A percentile compares a stretch with the other conserved stretches of the same genome.
Evolutionary conservation across 2,797 vertebrate species (phyloP).

Genomic region (Ctenochaetus hawaiiensis): DNA sequence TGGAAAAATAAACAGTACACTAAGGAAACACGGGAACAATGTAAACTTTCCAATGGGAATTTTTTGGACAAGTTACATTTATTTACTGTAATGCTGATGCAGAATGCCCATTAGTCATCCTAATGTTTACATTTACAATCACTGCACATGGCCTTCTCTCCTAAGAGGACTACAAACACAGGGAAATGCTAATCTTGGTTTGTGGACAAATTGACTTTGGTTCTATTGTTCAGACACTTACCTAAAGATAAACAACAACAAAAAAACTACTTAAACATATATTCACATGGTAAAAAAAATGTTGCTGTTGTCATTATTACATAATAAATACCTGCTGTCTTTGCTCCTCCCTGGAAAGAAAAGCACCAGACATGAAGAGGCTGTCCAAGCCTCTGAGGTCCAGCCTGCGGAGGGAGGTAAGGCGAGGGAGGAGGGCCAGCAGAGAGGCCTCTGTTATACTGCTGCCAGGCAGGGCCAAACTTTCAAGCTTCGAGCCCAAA

Average conservation of each 20-base stretch:
- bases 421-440: conserved; percentile 79
- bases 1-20: conserved; percentile 3
- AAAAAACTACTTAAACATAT: background rate
- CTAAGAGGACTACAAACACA: background rate
- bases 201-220: background rate
- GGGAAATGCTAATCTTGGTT: background rate
- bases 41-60: background rate
- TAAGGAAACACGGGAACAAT: background rate
- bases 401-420: conserved; percentile 83
- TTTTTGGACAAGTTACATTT: background rate
- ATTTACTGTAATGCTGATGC: background rate
- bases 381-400: conserved; percentile 87
- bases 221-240: background rate
- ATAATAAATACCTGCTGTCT: conserved; percentile 68
- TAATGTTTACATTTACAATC: background rate
- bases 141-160: background rate
- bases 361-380: conserved; percentile 84
- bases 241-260: no score
- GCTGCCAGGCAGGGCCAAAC: conserved; percentile 83
- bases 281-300: no score
- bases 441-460: conserved; percentile 85
- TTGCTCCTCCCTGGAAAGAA: conserved; percentile 85
- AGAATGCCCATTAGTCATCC: background rate
- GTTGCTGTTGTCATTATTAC: background rate
- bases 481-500: conserved; percentile 81